A percentile compares a stretch with the other conserved stretches of the same genome.
phyloP scores from a whole-genome alignment of 2,888 invertebrate genomes.

The Conomelus anceps region DNA sequence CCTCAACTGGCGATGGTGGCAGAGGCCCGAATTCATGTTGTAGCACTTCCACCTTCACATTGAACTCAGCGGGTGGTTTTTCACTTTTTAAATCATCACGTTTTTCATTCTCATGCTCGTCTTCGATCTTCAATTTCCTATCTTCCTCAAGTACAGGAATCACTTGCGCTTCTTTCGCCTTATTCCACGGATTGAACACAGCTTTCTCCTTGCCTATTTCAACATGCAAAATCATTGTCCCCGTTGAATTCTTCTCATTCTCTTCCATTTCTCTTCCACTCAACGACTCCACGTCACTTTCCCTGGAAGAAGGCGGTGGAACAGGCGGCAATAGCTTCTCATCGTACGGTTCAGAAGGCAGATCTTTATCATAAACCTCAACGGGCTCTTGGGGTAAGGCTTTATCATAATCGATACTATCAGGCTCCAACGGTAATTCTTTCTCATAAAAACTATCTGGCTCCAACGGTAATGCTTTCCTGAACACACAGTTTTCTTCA shows the following conservation, averaged over 20 bases:
- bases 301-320: background rate
- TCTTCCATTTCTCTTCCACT: background rate
- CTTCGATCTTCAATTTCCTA: slow-evolving; percentile 18
- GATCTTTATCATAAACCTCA: background rate
- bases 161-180: slow-evolving; percentile 33
- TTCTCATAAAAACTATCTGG: background rate
- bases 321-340: background rate
- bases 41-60: slow-evolving; percentile 55
- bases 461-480: background rate
- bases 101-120: slow-evolving; percentile 26
- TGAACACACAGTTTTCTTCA: background rate
- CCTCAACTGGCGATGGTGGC: slow-evolving; percentile 77
- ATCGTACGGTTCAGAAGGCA: background rate
- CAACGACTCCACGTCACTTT: background rate
- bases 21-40: slow-evolving; percentile 65
- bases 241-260: background rate
- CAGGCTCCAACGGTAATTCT: background rate
- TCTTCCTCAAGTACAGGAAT: slow-evolving; percentile 30
- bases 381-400: background rate
- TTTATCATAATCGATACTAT: background rate
- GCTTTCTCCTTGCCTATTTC: slow-evolving; percentile 22
- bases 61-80: slow-evolving; percentile 40
- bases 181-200: slow-evolving; percentile 33
- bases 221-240: background rate
- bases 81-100: slow-evolving; percentile 22